Conservation (phyloP, 2,888 invertebrate genomes). For the Metacarcinus magister region DNA sequence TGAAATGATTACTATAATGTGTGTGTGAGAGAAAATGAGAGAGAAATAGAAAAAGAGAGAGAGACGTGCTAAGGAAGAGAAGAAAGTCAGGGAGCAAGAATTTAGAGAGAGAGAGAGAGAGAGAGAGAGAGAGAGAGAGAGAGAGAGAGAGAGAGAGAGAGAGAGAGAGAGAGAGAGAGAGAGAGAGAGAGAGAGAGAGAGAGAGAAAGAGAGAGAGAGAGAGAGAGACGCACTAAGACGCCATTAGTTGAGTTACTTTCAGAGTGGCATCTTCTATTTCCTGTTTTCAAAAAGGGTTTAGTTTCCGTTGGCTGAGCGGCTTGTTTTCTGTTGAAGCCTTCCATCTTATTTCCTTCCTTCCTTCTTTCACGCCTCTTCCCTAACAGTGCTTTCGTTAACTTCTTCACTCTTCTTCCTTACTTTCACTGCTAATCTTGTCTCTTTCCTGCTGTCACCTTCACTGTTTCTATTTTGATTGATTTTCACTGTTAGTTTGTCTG, state of each 20-base stretch:
- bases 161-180: too few species aligned
- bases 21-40: too few species aligned
- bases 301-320: not conserved
- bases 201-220: not conserved
- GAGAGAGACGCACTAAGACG: not conserved
- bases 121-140: not conserved
- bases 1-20: too few species aligned
- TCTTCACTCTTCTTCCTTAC: not conserved
- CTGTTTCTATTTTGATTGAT: too few species aligned
- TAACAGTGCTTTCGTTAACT: not conserved
- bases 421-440: too few species aligned
- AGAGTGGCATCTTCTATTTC: not conserved
- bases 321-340: not conserved
- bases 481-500: too few species aligned
- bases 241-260: not conserved
- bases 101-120: too few species aligned
- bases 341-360: not conserved
- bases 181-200: constrained; percentile 4
- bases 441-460: too few species aligned
- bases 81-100: too few species aligned
- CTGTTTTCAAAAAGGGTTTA: not conserved
- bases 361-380: not conserved
- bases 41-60: too few species aligned
- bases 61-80: too few species aligned
- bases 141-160: not conserved